Evolutionary conservation across 2,113 vertebrate genomes (phyloP).

Genomic region (Turdus rufiventris): DNA sequence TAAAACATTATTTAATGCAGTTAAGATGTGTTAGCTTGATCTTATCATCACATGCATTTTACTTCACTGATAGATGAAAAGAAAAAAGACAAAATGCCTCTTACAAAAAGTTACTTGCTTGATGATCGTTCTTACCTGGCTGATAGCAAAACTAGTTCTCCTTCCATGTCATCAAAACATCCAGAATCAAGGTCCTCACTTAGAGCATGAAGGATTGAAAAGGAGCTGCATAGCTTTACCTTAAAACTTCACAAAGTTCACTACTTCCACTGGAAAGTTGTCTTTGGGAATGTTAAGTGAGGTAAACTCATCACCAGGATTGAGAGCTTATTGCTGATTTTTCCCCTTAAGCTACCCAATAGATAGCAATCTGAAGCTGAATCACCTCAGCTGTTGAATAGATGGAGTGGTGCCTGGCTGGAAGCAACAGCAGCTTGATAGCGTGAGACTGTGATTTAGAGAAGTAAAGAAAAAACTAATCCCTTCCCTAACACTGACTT

Average conservation of each 20-base stretch:
- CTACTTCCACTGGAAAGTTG: not conserved
- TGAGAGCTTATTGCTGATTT: not conserved
- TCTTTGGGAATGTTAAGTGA: not conserved
- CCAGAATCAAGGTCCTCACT: not conserved
- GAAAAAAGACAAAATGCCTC: not conserved
- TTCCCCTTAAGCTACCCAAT: not conserved
- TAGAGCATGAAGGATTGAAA: not conserved
- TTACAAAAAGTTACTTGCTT: not conserved
- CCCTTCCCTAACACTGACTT: not conserved
- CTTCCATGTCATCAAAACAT: not conserved
- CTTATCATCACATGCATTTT: not conserved
- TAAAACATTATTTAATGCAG: not conserved
- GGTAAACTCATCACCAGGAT: not conserved
- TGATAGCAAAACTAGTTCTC: not conserved
- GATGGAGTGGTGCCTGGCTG: not conserved
- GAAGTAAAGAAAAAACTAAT: slow-evolving; percentile 1
- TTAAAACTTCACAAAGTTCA: not conserved
- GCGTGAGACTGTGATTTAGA: not conserved
- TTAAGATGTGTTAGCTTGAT: not conserved
- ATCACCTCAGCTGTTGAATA: not conserved
- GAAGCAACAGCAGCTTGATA: slow-evolving; percentile 5
- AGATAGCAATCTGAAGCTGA: not conserved
- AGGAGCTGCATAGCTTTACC: not conserved
- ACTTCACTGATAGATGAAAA: not conserved
- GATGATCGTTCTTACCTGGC: not conserved